Conservation (phyloP, 1,140 invertebrate genomes). For the Rhysida immarginata region DNA sequence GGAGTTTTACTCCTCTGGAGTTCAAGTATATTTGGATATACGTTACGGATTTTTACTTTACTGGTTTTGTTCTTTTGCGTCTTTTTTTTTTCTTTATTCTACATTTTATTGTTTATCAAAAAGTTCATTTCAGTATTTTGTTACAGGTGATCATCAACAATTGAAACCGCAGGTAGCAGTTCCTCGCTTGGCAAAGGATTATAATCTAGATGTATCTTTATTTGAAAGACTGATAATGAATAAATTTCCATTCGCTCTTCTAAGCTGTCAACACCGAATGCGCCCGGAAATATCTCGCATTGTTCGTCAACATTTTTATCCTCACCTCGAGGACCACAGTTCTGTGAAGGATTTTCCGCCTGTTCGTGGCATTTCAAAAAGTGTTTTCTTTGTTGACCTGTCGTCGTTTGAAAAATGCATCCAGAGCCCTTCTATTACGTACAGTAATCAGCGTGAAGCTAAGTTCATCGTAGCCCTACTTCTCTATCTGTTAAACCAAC, state of each 20-base stretch:
- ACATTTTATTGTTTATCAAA: constrained; percentile 51
- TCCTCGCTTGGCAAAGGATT: constrained; percentile 22
- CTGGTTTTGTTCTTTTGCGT: too few relatives aligned
- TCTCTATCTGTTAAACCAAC: constrained; percentile 12
- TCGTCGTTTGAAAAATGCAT: constrained; percentile 11
- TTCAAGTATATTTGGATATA: too few relatives aligned
- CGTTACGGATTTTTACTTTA: constrained; percentile 53
- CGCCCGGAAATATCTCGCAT: constrained; percentile 28
- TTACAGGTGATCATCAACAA: constrained; percentile 14
- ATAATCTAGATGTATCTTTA: constrained; percentile 22
- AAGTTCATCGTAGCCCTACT: neutral
- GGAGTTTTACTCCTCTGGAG: too few relatives aligned
- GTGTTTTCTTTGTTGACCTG: constrained; percentile 47
- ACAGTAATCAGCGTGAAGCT: constrained; percentile 3
- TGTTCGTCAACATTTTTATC: constrained; percentile 29
- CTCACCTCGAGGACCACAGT: constrained; percentile 8
- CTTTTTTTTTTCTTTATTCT: constrained; percentile 54
- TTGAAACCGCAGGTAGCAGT: constrained; percentile 13
- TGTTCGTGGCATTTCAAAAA: constrained; percentile 35
- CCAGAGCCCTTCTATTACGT: neutral
- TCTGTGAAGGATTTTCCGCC: constrained; percentile 35
- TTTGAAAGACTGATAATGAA: constrained; percentile 25
- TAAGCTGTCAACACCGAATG: constrained; percentile 33
- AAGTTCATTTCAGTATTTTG: neutral
- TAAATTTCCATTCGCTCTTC: constrained; percentile 20